These are phyloP conservation scores for Acanthochromis polyacanthus DNA, from an alignment of 2,113 vertebrate genomes.

Conservation along the genomic window DNA sequence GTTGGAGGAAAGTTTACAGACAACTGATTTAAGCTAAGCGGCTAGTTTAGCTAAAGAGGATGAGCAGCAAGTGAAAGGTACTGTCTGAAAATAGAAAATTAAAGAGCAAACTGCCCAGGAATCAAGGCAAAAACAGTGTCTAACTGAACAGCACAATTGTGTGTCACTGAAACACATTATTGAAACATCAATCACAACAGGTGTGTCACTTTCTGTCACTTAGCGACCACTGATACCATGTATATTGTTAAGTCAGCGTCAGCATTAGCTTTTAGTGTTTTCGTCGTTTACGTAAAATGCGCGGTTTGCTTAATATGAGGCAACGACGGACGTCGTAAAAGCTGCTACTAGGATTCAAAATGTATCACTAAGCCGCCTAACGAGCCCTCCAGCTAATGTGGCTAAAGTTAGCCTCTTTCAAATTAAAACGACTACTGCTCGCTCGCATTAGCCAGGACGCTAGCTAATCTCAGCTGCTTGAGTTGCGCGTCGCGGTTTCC, in stretches of 20 bases:
- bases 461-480: slow-evolving; percentile 9
- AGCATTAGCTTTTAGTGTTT: background rate
- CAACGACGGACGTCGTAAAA: background rate
- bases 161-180: background rate
- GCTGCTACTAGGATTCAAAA: background rate
- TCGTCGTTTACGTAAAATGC: background rate
- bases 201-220: slow-evolving; percentile 27
- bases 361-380: background rate
- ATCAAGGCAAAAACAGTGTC: background rate
- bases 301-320: background rate
- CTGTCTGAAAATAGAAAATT: background rate
- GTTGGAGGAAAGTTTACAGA: slow-evolving; percentile 19
- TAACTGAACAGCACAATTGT: background rate
- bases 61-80: background rate
- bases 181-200: slow-evolving; percentile 26
- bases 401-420: slow-evolving; percentile 45
- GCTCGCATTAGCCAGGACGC: slow-evolving; percentile 44
- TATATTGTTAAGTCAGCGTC: background rate
- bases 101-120: background rate
- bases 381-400: slow-evolving; percentile 14
- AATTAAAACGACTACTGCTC: background rate
- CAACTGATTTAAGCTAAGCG: slow-evolving; percentile 30
- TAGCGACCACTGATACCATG: background rate
- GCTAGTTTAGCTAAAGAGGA: slow-evolving; percentile 22
- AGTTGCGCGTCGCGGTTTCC: background rate